Evolutionary conservation across 2,113 vertebrate species (phyloP).

Genomic region (Chroicocephalus ridibundus): DNA sequence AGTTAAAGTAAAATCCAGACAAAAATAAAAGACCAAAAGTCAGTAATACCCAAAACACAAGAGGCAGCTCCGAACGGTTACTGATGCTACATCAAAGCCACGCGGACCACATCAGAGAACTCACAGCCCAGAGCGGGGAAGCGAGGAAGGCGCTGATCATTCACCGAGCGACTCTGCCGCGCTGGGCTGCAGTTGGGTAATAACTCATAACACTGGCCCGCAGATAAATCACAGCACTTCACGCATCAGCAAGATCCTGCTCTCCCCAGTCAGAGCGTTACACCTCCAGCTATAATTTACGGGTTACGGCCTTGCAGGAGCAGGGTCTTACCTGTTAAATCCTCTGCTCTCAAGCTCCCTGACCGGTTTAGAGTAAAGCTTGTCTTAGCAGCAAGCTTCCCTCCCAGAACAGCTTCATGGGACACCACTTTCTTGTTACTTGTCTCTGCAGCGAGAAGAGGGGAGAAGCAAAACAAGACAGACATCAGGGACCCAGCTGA

Average conservation of each 20-base stretch:
- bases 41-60: neutral
- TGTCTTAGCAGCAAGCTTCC: slow-evolving; percentile 89
- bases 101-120: neutral
- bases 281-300: neutral
- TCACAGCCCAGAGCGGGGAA: neutral
- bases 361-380: slow-evolving; percentile 91
- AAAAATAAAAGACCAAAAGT: neutral
- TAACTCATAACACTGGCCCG: neutral
- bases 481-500: neutral
- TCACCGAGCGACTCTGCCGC: neutral
- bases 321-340: slow-evolving; percentile 81
- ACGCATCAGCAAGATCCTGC: neutral
- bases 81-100: slow-evolving; percentile 4
- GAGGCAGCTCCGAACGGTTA: neutral
- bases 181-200: neutral
- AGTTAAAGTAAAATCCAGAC: neutral
- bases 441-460: slow-evolving; percentile 66
- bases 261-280: neutral
- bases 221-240: neutral
- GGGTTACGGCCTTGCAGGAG: neutral
- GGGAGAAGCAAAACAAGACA: neutral
- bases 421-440: slow-evolving; percentile 82
- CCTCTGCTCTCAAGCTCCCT: slow-evolving; percentile 84
- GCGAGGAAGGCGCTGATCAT: neutral
- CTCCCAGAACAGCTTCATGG: slow-evolving; percentile 90